A percentile compares a stretch with the other conserved stretches of the same genome.
Conservation (phyloP, 2,888 invertebrate genomes). For the Tetragonisca angustula region DNA sequence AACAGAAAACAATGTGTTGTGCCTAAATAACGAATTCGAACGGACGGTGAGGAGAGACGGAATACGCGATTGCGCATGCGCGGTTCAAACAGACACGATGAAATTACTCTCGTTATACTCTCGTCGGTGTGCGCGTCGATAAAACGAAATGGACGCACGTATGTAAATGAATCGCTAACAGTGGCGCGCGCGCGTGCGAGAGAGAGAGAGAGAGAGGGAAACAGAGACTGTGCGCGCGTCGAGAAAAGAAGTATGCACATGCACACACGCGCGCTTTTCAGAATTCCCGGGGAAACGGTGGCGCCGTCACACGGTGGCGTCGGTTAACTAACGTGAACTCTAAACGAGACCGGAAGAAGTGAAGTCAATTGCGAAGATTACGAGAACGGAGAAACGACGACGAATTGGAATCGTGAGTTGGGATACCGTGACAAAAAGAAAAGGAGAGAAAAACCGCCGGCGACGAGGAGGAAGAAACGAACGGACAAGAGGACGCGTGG, state of each 20-base stretch:
- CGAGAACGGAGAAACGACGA: neutral
- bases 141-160: conserved; percentile 5
- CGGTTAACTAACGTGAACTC: neutral
- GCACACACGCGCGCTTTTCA: neutral
- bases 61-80: conserved; percentile 21
- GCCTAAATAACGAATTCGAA: conserved; percentile 55
- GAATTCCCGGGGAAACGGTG: neutral
- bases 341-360: conserved; percentile 1
- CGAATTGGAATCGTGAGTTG: neutral
- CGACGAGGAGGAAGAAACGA: conserved; percentile 20
- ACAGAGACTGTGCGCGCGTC: conserved; percentile 26
- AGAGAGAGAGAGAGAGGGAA: neutral
- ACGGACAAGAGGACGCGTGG: neutral
- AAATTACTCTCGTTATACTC: neutral
- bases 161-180: neutral
- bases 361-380: neutral
- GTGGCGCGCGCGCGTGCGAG: neutral
- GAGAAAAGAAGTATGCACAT: neutral
- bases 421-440: neutral
- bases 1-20: conserved; percentile 61
- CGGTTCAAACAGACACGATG: neutral
- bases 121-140: conserved; percentile 18
- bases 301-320: neutral
- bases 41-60: conserved; percentile 17
- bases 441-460: neutral